These are phyloP conservation scores for Brachylomia viminalis DNA, from an alignment of 2,888 invertebrate genomes.

Conservation along the genomic window DNA sequence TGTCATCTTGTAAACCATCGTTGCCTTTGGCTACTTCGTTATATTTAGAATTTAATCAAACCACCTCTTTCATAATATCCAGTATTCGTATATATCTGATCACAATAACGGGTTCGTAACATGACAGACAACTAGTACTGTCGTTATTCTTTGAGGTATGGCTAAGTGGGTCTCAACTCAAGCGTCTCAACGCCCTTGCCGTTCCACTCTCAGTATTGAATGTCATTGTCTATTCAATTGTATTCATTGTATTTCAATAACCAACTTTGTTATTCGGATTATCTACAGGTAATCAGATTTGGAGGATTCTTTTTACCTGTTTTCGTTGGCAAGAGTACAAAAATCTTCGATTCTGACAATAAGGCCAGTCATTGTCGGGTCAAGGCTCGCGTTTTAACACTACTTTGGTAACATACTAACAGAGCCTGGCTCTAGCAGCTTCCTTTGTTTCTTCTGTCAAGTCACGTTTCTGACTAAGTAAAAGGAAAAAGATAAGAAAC, in stretches of 20 bases:
- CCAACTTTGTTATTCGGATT: slow-evolving; percentile 54
- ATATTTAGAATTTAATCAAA: slow-evolving; percentile 10
- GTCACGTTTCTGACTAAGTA: slow-evolving; percentile 55
- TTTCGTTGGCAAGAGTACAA: slow-evolving; percentile 29
- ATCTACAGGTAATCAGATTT: slow-evolving; percentile 45
- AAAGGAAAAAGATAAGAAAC: slow-evolving; percentile 50
- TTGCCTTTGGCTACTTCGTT: neutral
- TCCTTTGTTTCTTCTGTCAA: slow-evolving; percentile 61
- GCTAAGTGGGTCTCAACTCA: slow-evolving; percentile 66
- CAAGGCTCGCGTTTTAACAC: slow-evolving; percentile 63
- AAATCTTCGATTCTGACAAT: slow-evolving; percentile 50
- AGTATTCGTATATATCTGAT: slow-evolving; percentile 45
- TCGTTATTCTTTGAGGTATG: slow-evolving; percentile 60
- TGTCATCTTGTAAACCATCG: neutral
- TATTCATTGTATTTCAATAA: slow-evolving; percentile 72
- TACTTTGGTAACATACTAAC: slow-evolving; percentile 58
- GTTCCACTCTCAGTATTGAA: slow-evolving; percentile 72
- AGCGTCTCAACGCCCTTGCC: slow-evolving; percentile 72
- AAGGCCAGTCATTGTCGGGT: slow-evolving; percentile 57
- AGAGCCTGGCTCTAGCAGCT: slow-evolving; percentile 40
- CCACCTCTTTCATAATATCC: slow-evolving; percentile 32
- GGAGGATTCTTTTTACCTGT: slow-evolving; percentile 54
- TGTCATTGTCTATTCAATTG: slow-evolving; percentile 77
- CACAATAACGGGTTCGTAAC: slow-evolving; percentile 57
- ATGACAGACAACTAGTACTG: slow-evolving; percentile 48